These are phyloP conservation scores for Chorisops tibialis DNA, from an alignment of 2,888 invertebrate genomes.

Conservation along the genomic window DNA sequence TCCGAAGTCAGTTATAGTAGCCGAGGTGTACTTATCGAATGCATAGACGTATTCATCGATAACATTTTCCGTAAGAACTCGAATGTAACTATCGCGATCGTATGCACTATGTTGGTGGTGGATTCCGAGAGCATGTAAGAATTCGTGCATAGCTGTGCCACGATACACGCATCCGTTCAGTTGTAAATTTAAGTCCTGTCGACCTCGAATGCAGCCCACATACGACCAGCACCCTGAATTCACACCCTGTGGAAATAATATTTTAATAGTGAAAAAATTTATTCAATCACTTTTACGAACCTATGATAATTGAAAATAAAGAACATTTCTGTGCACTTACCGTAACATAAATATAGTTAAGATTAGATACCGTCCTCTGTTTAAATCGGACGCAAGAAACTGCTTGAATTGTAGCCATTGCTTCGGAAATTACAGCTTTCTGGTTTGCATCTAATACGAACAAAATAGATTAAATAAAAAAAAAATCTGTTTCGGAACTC, in stretches of 20 bases:
- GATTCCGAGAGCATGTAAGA: constrained; percentile 70
- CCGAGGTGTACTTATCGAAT: constrained; percentile 59
- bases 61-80: constrained; percentile 65
- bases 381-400: constrained; percentile 5
- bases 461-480: background rate
- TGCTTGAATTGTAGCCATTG: constrained; percentile 8
- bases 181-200: constrained; percentile 53
- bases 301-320: background rate
- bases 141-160: constrained; percentile 66
- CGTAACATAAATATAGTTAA: constrained; percentile 5
- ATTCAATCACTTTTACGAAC: background rate
- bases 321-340: background rate
- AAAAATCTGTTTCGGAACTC: background rate
- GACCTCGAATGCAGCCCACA: constrained; percentile 53
- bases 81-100: constrained; percentile 66
- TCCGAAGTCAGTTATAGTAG: constrained; percentile 59
- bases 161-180: constrained; percentile 53
- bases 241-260: constrained; percentile 1
- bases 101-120: constrained; percentile 72
- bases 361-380: background rate
- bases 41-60: constrained; percentile 48
- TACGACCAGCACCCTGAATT: constrained; percentile 53
- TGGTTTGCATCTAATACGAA: constrained; percentile 3
- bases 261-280: background rate
- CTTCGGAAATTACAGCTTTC: constrained; percentile 9